Percentiles rank a stretch among this genome's conserved stretches.
Conservation (phyloP, 2,888 invertebrate genomes). For the Hyalella azteca region DNA sequence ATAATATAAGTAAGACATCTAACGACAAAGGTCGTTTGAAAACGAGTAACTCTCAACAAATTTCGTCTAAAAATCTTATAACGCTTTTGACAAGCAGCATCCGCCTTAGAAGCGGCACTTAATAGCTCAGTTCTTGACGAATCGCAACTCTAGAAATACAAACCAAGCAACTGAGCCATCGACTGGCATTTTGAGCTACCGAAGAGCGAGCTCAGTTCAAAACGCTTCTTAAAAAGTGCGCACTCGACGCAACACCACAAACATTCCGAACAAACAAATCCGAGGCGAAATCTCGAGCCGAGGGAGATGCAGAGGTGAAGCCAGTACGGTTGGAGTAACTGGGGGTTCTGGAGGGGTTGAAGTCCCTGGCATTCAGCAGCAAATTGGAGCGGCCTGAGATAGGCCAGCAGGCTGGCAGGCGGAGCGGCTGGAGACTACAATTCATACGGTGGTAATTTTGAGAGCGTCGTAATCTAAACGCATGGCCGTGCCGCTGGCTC, state of each 20-base stretch:
- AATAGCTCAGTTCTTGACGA: too few species aligned
- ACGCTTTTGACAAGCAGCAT: too few species aligned
- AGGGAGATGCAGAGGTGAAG: not conserved
- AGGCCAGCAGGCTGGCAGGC: not conserved
- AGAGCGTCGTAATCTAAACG: slow-evolving; percentile 32
- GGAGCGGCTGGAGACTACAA: not conserved
- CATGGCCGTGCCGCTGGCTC: not conserved
- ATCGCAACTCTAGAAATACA: too few species aligned
- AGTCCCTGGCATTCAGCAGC: not conserved
- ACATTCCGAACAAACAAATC: slow-evolving; percentile 18
- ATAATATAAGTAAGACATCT: too few species aligned
- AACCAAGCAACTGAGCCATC: too few species aligned
- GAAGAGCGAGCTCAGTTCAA: slow-evolving; percentile 1
- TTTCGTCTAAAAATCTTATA: too few species aligned
- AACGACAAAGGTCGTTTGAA: too few species aligned
- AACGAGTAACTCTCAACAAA: too few species aligned
- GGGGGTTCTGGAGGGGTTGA: not conserved
- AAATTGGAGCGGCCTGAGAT: slow-evolving; percentile 13
- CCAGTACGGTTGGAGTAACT: not conserved
- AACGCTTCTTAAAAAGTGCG: not conserved
- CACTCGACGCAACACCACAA: slow-evolving; percentile 17
- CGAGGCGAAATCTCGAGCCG: not conserved
- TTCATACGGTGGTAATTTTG: slow-evolving; percentile 31
- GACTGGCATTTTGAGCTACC: not conserved
- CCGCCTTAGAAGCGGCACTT: too few species aligned